Conservation (phyloP, 2,113 vertebrate genomes). For the Catharus minimus region DNA sequence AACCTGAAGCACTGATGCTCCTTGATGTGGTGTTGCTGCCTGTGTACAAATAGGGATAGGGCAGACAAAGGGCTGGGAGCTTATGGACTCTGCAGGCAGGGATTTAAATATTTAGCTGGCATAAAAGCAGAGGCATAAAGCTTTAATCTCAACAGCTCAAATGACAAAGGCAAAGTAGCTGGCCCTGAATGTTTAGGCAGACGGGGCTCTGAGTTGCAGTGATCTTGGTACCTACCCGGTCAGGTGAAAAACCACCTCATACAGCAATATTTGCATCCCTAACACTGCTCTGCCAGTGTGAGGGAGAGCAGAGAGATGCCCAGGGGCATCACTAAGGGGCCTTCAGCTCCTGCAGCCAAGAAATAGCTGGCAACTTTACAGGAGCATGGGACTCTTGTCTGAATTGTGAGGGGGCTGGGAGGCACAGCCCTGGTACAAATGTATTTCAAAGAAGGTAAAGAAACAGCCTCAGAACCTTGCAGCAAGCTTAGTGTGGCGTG, state of each 20-base stretch:
- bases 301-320: background rate
- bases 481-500: background rate
- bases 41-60: background rate
- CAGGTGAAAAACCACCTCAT: background rate
- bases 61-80: rapidly evolving
- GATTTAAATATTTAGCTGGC: background rate
- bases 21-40: background rate
- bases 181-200: background rate
- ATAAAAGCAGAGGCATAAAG: background rate
- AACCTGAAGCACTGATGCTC: background rate
- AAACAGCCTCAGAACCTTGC: background rate
- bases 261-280: rapidly evolving
- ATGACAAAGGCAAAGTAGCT: background rate
- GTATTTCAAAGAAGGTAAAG: background rate
- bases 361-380: rapidly evolving
- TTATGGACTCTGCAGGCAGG: background rate
- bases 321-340: background rate
- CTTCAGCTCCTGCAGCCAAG: background rate
- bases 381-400: rapidly evolving
- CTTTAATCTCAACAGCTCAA: background rate
- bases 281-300: background rate
- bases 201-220: rapidly evolving
- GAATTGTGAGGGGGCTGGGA: background rate
- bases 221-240: rapidly evolving
- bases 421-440: background rate